phyloP scores from a whole-genome alignment of 1,140 invertebrate genomes.

The Euborellia annulipes region DNA sequence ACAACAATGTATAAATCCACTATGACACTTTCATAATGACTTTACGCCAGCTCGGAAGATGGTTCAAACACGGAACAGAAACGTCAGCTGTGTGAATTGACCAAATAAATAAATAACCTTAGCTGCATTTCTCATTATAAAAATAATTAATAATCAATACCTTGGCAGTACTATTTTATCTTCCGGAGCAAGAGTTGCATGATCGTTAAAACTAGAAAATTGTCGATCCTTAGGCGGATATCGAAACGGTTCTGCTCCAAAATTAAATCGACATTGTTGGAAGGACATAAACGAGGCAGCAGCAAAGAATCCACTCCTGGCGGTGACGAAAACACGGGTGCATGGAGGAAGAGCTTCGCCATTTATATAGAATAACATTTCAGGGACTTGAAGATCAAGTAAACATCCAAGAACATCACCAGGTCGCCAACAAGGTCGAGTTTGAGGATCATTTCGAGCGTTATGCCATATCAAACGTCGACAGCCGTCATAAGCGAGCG shows the following conservation, averaged over 20 bases:
- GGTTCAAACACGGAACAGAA: too few species aligned
- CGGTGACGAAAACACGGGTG: constrained; percentile 58
- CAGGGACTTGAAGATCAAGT: constrained; percentile 51
- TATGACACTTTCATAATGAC: too few species aligned
- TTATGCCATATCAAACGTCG: constrained; percentile 78
- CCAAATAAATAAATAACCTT: too few species aligned
- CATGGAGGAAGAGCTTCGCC: constrained; percentile 51
- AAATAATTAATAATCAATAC: too few species aligned
- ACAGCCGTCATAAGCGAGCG: constrained; percentile 84
- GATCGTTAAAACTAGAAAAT: constrained; percentile 63
- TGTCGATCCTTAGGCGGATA: constrained; percentile 51
- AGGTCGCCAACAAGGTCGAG: constrained; percentile 55
- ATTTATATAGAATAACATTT: constrained; percentile 73
- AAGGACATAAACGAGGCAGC: constrained; percentile 93
- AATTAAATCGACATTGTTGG: constrained; percentile 89
- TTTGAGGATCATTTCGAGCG: constrained; percentile 50
- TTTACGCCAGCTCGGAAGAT: too few species aligned
- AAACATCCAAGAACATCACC: constrained; percentile 76
- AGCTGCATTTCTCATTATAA: too few species aligned
- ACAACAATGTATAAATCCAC: not conserved
- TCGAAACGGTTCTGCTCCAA: constrained; percentile 65
- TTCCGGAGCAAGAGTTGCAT: constrained; percentile 47
- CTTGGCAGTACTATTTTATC: constrained; percentile 49
- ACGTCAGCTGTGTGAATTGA: too few species aligned
- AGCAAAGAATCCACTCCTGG: constrained; percentile 75